These are phyloP conservation scores for Phalera bucephala DNA, from an alignment of 2,888 invertebrate genomes.

Conservation along the genomic window DNA sequence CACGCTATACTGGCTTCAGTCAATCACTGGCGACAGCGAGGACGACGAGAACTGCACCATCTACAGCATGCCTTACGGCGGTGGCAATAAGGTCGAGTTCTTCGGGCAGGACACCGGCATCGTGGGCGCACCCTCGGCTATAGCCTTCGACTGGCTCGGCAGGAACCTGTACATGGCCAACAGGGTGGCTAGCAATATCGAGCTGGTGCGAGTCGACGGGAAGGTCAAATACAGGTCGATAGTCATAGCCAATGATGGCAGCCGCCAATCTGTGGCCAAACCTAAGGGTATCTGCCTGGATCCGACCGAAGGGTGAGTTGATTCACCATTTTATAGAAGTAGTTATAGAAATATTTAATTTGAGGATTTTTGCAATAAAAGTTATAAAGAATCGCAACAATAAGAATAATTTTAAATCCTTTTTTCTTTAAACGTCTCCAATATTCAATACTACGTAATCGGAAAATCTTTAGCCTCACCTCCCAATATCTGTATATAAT, in stretches of 20 bases:
- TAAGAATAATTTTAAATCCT: no score
- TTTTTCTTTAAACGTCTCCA: no score
- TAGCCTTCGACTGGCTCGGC: conserved; percentile 99
- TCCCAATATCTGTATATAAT: no score
- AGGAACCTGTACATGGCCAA: conserved; percentile 97
- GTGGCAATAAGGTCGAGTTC: conserved; percentile 89
- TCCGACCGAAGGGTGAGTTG: conserved; percentile 93
- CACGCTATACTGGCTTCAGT: conserved; percentile 94
- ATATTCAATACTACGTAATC: no score
- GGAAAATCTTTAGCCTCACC: no score
- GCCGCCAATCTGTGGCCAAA: conserved; percentile 91
- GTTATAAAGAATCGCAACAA: no score
- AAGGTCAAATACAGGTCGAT: conserved; percentile 92
- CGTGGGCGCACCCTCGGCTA: conserved; percentile 93
- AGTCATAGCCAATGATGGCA: conserved; percentile 95
- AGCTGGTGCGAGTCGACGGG: conserved; percentile 93
- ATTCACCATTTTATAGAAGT: not conserved
- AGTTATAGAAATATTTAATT: no score
- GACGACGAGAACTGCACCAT: conserved; percentile 94
- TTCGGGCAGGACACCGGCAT: conserved; percentile 92
- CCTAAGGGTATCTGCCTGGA: conserved; percentile 95
- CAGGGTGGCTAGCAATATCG: conserved; percentile 93
- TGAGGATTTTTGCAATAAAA: no score
- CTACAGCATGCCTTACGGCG: conserved; percentile 91
- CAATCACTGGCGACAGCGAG: conserved; percentile 85